Base-by-base conservation (phyloP, 1,140 invertebrate genomes). In the Frieseomelitta varia region DNA sequence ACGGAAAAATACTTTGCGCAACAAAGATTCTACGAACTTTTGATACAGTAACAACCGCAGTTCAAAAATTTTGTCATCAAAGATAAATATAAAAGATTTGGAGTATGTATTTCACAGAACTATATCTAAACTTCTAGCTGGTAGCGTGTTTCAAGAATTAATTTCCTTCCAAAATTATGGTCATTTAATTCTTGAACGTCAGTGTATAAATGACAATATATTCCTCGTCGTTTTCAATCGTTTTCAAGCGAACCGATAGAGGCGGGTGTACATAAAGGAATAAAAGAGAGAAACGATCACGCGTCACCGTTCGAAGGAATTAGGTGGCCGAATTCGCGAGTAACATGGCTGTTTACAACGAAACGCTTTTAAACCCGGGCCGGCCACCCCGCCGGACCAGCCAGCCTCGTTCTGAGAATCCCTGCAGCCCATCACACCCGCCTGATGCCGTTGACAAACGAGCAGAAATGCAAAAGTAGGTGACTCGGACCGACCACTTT, bases 381-480 rank as follows among this genome's bases (percentile, higher is more conserved):
- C 69, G 56, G 56, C 76, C 56, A 69, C 34, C 51, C 80, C 65
- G 63, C 24, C 63, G 73, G 34, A 27, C 27, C 17, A 30, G n/a
- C 39, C 67, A 76, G 75, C 24, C 55, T 75, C 30, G 47, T 79
- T 82, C 79, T 71, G 63, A 74, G 85, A 78, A 81, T 76, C 65
- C 58, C 27, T 85, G 77, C 65, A 30, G 56, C 79, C 53, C 74
- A 76, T 78, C 75, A 69, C 17, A 75, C 58, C 15, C 77, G 61
- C 67, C 78, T 51, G 27, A 19, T 34, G 47, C 74, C 87, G 85
- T 86, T 92, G 90, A 93, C 88, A 91, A 93, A 93, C 89, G 90
- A 89, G 91, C 90, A 61, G 88, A 92, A 90, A 92, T 90, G 90
- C 74, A 87, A 87, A 94, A 93, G 90, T 94, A 90, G 92, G 91